phyloP scores from a whole-genome alignment of 2,797 vertebrate genomes.

The Catostomus latipinnis region DNA sequence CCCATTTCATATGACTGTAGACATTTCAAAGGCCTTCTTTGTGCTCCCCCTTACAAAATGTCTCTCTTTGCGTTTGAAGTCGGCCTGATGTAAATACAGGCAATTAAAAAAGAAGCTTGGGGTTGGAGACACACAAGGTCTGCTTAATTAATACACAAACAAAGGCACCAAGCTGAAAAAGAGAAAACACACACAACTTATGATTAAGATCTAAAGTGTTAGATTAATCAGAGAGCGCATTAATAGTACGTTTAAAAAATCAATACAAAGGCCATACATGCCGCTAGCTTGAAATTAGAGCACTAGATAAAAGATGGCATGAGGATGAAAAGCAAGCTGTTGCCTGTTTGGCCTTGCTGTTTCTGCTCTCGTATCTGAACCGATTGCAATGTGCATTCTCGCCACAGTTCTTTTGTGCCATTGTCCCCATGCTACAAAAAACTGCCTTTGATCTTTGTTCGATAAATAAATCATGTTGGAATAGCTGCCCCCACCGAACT shows the following conservation, averaged over 20 bases:
- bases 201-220: constrained; percentile 96
- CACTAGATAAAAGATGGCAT: constrained; percentile 68
- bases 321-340: constrained; percentile 67
- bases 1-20: constrained; percentile 90
- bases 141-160: constrained; percentile 97
- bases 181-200: constrained; percentile 72
- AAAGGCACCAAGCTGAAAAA: constrained; percentile 89
- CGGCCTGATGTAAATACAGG: constrained; percentile 92
- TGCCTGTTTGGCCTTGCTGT: constrained; percentile 71
- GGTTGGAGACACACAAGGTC: constrained; percentile 91
- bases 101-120: constrained; percentile 92
- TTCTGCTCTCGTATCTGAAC: constrained; percentile 58
- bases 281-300: constrained; percentile 82
- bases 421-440: constrained; percentile 58
- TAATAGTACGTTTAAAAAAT: constrained; percentile 93
- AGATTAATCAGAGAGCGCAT: constrained; percentile 89
- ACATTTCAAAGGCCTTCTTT: constrained; percentile 93
- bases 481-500: constrained; percentile 38
- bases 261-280: constrained; percentile 83
- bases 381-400: constrained; percentile 64
- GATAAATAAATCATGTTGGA: constrained; percentile 48
- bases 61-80: constrained; percentile 94
- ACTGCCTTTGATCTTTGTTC: constrained; percentile 52
- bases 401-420: constrained; percentile 54
- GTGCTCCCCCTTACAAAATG: constrained; percentile 89